Base-by-base conservation (phyloP, 2,888 invertebrate species). In the Ramazzottius varieornatus region DNA sequence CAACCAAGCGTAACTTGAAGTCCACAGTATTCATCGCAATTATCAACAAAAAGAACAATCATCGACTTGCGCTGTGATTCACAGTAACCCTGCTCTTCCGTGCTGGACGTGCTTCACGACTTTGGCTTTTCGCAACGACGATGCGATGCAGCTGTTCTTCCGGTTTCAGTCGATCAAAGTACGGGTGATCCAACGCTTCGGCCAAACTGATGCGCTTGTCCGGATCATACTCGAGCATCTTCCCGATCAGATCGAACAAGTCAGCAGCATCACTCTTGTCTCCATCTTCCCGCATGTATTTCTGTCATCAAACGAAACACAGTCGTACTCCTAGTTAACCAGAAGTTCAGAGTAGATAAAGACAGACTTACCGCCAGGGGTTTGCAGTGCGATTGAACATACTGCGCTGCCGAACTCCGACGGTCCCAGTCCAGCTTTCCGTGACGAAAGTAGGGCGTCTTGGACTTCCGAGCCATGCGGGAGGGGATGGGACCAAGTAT, bases 351-450 rank as follows among this genome's bases (percentile, higher is more conserved):
- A n/a, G n/a, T n/a, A n/a, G n/a, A n/a, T n/a, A n/a, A n/a, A n/a
- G n/a, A n/a, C n/a, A n/a, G n/a, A n/a, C n/a, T 83, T 78, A 91
- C 91, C 81, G 84, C 80, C 71, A 98, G 79, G 66, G 93, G 93
- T 81, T 92, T 93, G 80, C 96, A 96, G 77, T 93, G 93, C 77
- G 94, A 93, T 72, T 92, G 83, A 54, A 99, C 96, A 75, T 96
- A 99, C 79, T 92, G 84, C 66, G 94, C 96, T 67, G 92, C 90
- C 65, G 89, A 87, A 74, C 89, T 90, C 75, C 91, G 89, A 71
- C 91, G 90, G 76, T 94, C 92, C 96, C 96, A 98, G 78, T 92
- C 92, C 74, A 98, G 82, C 80, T 88, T 88, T 66, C 93, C 93
- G 76, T 92, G 88, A 79, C 92, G 90, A 79, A 96, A 98, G 79